Evolutionary conservation across 2,797 vertebrate species (phyloP).

Genomic region (Oceanodroma leucorhoa): DNA sequence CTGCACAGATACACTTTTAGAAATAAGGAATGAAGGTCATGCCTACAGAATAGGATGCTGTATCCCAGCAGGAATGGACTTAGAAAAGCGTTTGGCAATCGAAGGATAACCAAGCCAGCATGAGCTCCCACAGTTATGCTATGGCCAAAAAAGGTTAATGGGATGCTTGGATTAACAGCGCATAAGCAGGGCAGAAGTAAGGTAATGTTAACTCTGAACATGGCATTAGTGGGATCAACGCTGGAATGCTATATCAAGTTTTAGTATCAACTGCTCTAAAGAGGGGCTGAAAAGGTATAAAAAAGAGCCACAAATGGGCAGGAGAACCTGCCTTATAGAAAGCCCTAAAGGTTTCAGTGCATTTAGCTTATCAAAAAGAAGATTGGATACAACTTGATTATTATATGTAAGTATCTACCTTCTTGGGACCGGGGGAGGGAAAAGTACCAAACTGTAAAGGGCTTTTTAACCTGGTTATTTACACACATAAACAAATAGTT

Average conservation of each 20-base stretch:
- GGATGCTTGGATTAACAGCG: background rate
- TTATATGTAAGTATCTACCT: background rate
- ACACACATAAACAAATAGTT: background rate
- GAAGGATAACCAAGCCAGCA: background rate
- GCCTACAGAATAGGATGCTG: background rate
- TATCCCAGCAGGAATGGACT: background rate
- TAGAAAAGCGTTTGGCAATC: background rate
- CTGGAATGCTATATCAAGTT: background rate
- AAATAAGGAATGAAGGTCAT: background rate
- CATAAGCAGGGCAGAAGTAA: background rate
- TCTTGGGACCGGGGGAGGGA: fast-evolving
- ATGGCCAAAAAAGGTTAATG: slow-evolving; percentile 9
- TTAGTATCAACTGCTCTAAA: background rate
- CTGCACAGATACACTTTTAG: background rate
- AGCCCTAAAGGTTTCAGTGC: background rate
- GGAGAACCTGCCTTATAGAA: background rate
- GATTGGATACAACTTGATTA: background rate
- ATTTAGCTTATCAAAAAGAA: background rate
- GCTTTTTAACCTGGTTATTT: background rate
- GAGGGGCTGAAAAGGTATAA: background rate
- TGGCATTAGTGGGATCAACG: background rate
- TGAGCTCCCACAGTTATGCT: background rate
- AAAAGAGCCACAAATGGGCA: background rate
- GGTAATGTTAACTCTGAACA: background rate
- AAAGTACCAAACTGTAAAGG: background rate